Evolutionary conservation across 1,140 invertebrate genomes (phyloP).

Genomic region (Leptinotarsa undecemlineata): DNA sequence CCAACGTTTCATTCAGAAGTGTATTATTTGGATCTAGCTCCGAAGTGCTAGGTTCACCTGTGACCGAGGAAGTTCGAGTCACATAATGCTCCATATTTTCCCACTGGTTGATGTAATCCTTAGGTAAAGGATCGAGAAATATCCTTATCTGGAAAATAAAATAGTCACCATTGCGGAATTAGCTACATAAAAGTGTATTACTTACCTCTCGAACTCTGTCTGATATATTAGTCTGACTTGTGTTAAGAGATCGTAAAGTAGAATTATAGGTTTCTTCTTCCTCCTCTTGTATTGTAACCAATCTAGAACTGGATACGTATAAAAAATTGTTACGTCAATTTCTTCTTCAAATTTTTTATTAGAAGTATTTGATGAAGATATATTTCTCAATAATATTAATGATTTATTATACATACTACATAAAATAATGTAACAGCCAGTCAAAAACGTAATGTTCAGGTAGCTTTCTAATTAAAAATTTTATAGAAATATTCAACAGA

Average conservation of each 20-base stretch:
- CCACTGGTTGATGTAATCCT: neutral
- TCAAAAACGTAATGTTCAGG: too few species aligned
- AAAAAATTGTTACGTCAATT: too few species aligned
- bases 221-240: neutral
- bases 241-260: neutral
- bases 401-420: too few species aligned
- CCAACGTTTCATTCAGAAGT: neutral
- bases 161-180: neutral
- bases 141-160: slow-evolving; percentile 5
- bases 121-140: neutral
- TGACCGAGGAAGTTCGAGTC: neutral
- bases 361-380: too few species aligned
- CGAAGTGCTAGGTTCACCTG: slow-evolving; percentile 6
- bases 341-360: too few species aligned
- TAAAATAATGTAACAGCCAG: too few species aligned
- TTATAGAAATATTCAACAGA: too few species aligned
- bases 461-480: too few species aligned
- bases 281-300: slow-evolving; percentile 2
- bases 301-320: neutral
- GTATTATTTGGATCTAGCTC: slow-evolving; percentile 4
- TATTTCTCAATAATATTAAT: too few species aligned
- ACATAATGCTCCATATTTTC: neutral
- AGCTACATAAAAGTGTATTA: neutral
- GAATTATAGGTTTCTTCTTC: neutral
- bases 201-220: slow-evolving; percentile 12